phyloP scores from a whole-genome alignment of 2,113 vertebrate genomes.

The Upupa epops region DNA sequence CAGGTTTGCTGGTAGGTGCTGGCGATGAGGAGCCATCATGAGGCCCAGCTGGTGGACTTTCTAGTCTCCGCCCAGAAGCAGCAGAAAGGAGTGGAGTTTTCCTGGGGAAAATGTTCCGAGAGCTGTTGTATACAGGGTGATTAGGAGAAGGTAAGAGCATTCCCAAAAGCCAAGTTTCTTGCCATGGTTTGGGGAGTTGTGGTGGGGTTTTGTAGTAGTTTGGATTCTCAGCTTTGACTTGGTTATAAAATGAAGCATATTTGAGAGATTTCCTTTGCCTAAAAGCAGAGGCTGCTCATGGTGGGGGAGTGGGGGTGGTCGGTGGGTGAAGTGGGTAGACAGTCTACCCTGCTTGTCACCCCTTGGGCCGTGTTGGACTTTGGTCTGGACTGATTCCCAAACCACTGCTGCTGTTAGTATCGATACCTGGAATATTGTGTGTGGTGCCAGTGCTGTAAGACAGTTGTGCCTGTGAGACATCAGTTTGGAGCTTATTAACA shows the following conservation, averaged over 20 bases:
- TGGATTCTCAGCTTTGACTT: not conserved
- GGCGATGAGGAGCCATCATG: not conserved
- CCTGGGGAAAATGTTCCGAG: too few relatives aligned
- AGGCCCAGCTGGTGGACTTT: not conserved
- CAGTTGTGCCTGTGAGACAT: not conserved
- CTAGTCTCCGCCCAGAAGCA: not conserved
- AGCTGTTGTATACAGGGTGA: not conserved
- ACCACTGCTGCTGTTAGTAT: accelerated
- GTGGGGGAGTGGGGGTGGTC: too few relatives aligned
- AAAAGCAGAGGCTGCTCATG: not conserved
- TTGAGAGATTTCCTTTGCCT: not conserved
- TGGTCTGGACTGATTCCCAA: accelerated
- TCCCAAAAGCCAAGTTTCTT: not conserved
- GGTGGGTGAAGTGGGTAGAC: too few relatives aligned
- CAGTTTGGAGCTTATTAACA: accelerated
- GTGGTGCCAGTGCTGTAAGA: accelerated
- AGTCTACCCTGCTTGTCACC: not conserved
- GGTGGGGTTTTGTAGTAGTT: not conserved
- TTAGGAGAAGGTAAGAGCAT: not conserved
- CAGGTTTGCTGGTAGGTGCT: not conserved
- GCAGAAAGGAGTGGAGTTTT: not conserved
- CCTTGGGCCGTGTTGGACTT: accelerated
- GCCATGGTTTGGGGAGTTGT: not conserved
- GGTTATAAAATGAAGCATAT: not conserved
- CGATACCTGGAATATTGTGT: accelerated